These are phyloP conservation scores for Catamblyrhynchus diadema DNA, from an alignment of 2,797 vertebrate species.

Conservation along the genomic window DNA sequence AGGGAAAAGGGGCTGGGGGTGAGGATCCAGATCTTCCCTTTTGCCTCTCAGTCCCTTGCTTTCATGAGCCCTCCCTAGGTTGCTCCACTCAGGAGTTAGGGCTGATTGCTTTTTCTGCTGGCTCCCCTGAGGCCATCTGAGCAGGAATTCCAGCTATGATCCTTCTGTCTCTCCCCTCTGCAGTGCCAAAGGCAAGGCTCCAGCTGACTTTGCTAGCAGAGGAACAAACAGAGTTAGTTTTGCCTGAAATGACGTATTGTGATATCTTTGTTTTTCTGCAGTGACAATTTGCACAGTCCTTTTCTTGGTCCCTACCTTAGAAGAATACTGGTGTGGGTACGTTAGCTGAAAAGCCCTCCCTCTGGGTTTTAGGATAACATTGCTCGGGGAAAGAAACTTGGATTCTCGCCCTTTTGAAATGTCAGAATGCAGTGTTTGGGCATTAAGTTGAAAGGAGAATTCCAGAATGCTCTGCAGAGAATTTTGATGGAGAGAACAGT, in stretches of 20 bases:
- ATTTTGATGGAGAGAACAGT: neutral
- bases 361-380: neutral
- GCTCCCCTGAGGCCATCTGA: neutral
- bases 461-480: neutral
- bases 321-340: neutral
- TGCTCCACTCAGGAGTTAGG: neutral
- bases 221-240: neutral
- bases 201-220: neutral
- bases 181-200: conserved; percentile 6
- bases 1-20: neutral
- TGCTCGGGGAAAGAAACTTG: neutral
- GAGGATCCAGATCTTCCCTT: neutral
- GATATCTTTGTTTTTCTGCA: neutral
- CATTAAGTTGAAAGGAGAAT: neutral
- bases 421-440: neutral
- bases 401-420: neutral
- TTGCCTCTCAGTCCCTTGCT: neutral
- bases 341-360: neutral
- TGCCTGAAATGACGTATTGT: neutral
- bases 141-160: conserved; percentile 50
- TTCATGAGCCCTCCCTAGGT: neutral
- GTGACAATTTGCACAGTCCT: neutral
- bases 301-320: neutral
- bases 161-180: conserved; percentile 11
- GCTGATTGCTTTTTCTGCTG: neutral